These are phyloP conservation scores for Cinclus mexicanus DNA, from an alignment of 2,113 vertebrate species.

Conservation along the genomic window DNA sequence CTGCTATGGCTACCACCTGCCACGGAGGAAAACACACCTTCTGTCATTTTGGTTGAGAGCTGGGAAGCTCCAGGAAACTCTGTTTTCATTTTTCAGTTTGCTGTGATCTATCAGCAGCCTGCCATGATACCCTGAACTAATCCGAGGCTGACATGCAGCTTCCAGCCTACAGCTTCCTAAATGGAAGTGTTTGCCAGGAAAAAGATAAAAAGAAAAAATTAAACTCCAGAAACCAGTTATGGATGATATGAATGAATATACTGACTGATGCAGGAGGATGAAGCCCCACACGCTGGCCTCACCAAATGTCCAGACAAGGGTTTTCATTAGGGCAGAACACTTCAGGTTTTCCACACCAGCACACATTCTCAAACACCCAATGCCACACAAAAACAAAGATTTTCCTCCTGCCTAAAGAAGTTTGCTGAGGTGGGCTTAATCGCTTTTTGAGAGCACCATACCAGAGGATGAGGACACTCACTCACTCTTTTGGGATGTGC, in stretches of 20 bases:
- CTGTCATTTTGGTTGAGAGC: not conserved
- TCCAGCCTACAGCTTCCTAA: not conserved
- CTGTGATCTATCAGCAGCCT: not conserved
- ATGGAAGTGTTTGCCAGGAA: not conserved
- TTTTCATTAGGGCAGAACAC: not conserved
- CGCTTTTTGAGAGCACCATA: not conserved
- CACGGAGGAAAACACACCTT: not conserved
- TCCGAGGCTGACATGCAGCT: not conserved
- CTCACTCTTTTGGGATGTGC: not conserved
- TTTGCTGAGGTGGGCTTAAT: fast-evolving
- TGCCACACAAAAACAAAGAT: not conserved
- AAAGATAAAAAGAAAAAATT: not conserved
- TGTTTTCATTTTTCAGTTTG: not conserved
- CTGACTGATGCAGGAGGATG: not conserved
- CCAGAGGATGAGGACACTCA: not conserved
- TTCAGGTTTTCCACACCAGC: not conserved
- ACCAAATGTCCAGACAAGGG: not conserved
- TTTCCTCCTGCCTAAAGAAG: not conserved
- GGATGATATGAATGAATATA: not conserved
- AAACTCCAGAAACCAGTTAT: not conserved
- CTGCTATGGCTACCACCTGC: not conserved
- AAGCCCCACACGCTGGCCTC: not conserved
- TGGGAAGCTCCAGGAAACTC: not conserved
- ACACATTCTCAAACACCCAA: not conserved
- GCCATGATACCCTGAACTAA: not conserved